A percentile compares a stretch with the other conserved stretches of the same genome.
Conservation (phyloP, 2,888 invertebrate species). For the Dascillus cervinus region DNA sequence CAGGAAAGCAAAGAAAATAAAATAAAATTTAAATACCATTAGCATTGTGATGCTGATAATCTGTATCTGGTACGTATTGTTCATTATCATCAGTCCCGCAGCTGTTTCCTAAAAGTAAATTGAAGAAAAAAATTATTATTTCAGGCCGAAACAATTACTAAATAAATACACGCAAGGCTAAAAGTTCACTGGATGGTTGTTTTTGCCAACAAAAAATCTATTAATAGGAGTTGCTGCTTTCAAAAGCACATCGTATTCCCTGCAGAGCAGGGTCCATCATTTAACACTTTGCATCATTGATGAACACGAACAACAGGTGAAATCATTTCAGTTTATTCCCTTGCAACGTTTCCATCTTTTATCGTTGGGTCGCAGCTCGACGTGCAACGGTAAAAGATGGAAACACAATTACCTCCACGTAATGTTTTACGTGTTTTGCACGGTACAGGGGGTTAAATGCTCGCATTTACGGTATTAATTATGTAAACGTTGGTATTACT, state of each 20-base stretch:
- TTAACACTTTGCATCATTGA: constrained; percentile 34
- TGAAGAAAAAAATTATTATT: constrained; percentile 14
- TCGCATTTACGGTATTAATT: constrained; percentile 37
- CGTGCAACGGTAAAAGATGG: neutral
- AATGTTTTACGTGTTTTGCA: constrained; percentile 20
- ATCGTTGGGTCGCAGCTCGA: constrained; percentile 3
- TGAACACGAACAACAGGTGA: constrained; percentile 33
- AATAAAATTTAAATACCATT: constrained; percentile 9
- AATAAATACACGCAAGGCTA: too few species aligned
- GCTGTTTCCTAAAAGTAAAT: constrained; percentile 45
- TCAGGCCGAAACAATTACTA: constrained; percentile 1
- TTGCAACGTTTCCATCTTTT: too few species aligned
- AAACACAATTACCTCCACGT: neutral
- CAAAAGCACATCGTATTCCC: too few species aligned
- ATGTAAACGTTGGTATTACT: constrained; percentile 37
- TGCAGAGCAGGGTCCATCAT: constrained; percentile 33
- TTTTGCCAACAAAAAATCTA: too few species aligned
- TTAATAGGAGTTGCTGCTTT: too few species aligned
- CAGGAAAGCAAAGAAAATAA: too few species aligned
- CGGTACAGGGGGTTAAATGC: constrained; percentile 33
- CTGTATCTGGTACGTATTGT: constrained; percentile 46
- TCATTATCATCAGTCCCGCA: constrained; percentile 49
- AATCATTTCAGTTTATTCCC: constrained; percentile 18
- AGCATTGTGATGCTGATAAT: constrained; percentile 20
- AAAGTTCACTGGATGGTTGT: too few species aligned